Evolutionary conservation across 2,888 invertebrate species (phyloP), one percentile per base, ranked within the genome.

Genomic region (Eugnorisma glareosa): DNA sequence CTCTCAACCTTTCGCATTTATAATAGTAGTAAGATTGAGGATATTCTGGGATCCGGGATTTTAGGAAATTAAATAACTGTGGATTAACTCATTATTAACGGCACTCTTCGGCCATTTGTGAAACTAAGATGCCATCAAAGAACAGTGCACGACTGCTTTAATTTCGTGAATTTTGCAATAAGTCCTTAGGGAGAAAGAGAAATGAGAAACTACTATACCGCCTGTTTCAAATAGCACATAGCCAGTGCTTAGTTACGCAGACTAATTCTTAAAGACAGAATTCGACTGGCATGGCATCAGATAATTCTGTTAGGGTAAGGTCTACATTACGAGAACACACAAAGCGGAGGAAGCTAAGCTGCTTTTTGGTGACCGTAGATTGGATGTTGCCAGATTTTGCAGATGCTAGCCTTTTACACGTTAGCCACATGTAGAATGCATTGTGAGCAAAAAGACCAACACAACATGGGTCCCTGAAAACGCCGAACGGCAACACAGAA

Each of bases 41-140:
- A n/a, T n/a, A n/a, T n/a, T n/a, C n/a, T n/a, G n/a, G n/a, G n/a
- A n/a, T n/a, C n/a, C n/a, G n/a, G n/a, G n/a, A n/a, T n/a, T n/a
- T n/a, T n/a, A n/a, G n/a, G n/a, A n/a, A n/a, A 48, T 21, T 21
- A 2, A 24, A 48, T 21, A 24, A 3, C 48, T 48, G 24, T 10
- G 21, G 21, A 45, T 21, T 45, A 45, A 45, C 51, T 24, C 43
- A 3, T 51, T 21, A 51, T 24, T 51, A 11, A 24, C 31, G 59
- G 1, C 3, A 59, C 21, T 59, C 31, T 59, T 54, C n/a, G 51
- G n/a, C 4, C 1, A 59, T 31, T 48, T 59, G 5, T 24, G 31
- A 72, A 24, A 48, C 18, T 28, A 13, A 80, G 80, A 80, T 72
- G 40, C 18, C 73, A 61, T 57, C 11, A 15, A 51, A 43, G n/a